Evolutionary conservation across 2,888 invertebrate genomes (phyloP).

Genomic region (Dryococelus australis): DNA sequence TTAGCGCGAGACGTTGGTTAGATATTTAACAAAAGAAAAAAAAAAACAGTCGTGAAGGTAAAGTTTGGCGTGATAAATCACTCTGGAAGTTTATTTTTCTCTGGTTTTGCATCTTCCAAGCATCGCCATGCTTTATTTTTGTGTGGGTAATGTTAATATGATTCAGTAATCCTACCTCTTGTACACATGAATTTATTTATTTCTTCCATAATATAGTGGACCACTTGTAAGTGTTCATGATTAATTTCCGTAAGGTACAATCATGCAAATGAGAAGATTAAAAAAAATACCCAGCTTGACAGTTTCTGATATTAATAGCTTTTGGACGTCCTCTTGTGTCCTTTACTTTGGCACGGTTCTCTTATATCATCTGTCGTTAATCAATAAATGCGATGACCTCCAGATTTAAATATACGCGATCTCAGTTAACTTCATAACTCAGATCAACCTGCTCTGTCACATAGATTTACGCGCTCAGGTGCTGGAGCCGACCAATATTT

Average conservation of each 20-base stretch:
- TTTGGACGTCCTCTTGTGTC: background rate
- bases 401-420: too few species aligned
- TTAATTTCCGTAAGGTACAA: conserved; percentile 16
- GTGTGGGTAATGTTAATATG: background rate
- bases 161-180: background rate
- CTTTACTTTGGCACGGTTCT: background rate
- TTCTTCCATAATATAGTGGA: background rate
- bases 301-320: background rate
- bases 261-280: background rate
- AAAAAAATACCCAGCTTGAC: background rate
- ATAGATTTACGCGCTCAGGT: too few species aligned
- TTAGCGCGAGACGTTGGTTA: too few species aligned
- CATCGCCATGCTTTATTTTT: background rate
- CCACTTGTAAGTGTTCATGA: background rate
- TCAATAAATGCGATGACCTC: too few species aligned
- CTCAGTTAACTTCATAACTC: too few species aligned
- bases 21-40: too few species aligned
- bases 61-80: background rate
- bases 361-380: too few species aligned
- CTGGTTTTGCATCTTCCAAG: background rate
- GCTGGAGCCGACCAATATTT: too few species aligned
- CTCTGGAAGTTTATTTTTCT: background rate
- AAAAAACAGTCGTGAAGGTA: too few species aligned
- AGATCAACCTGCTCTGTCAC: too few species aligned
- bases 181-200: background rate